Conservation (phyloP, 2,888 invertebrate genomes). For the Drosophila stalkeri region DNA sequence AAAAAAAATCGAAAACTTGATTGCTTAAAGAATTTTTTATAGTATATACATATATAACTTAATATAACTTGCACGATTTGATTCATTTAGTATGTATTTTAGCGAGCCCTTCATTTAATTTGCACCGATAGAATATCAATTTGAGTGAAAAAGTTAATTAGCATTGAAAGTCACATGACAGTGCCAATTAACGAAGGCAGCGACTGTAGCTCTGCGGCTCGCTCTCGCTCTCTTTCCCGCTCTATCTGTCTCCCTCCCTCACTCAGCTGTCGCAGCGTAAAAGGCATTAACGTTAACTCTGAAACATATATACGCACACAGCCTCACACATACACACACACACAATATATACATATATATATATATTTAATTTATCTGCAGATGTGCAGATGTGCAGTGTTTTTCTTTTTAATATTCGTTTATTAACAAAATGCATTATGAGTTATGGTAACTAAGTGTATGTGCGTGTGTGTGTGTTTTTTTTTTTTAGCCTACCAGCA, state of each 20-base stretch:
- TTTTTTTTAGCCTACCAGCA: slow-evolving; percentile 22
- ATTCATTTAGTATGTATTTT: slow-evolving; percentile 12
- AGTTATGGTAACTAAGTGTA: too few relatives aligned
- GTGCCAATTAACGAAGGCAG: slow-evolving; percentile 45
- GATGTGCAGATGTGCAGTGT: slow-evolving; percentile 34
- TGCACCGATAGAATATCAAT: slow-evolving; percentile 34
- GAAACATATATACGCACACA: slow-evolving; percentile 12
- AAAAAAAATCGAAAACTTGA: background rate
- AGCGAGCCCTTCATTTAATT: slow-evolving; percentile 27
- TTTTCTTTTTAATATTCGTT: too few relatives aligned
- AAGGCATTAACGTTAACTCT: slow-evolving; percentile 47
- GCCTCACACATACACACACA: background rate
- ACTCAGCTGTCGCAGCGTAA: slow-evolving; percentile 11
- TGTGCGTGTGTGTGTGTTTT: slow-evolving; percentile 10
- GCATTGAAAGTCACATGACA: slow-evolving; percentile 72
- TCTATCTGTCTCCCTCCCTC: background rate
- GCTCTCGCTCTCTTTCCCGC: background rate
- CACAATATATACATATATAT: slow-evolving; percentile 5
- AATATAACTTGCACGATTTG: slow-evolving; percentile 5
- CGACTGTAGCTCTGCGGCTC: slow-evolving; percentile 44
- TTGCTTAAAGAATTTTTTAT: background rate
- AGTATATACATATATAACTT: too few relatives aligned
- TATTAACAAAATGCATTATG: too few relatives aligned
- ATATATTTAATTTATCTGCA: background rate
- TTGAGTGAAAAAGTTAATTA: slow-evolving; percentile 59